Base-by-base conservation (phyloP, 1,140 invertebrate species). In the Drosophila subpulchrella region DNA sequence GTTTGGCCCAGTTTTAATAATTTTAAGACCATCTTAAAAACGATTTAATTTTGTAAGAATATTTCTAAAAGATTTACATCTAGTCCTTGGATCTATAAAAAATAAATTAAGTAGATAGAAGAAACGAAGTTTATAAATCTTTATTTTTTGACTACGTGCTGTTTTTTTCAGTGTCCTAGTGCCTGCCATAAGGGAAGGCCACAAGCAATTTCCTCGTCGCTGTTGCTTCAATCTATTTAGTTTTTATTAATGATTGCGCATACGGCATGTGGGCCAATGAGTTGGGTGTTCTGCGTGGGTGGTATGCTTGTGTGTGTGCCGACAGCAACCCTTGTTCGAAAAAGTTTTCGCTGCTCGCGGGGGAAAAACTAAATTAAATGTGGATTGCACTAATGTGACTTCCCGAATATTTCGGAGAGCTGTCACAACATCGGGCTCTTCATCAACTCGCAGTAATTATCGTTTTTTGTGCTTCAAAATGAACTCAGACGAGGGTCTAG, bases 191-290 rank as follows among this genome's bases (percentile, higher is more conserved):
- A 85, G 62, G 38, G 38, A 56, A 41, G 47, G 30, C 24, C 58
- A 53, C 53, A 24, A 8, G 12, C 44, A 20, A 53, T 36, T 3
- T 58, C 38, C 55, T 32, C 32, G 0, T 59, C 59, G 39, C 54
- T 55, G 60, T 59, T 68, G 71, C 72, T 70, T 76, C 79, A 88
- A 83, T 83, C 72, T 80, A 79, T 88, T 88, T 83, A 83, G 72
- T 79, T 83, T 77, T 74, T 88, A 88, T 88, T 88, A 88, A 88
- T 88, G 84, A 76, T 74, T 66, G 60, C 77, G 48, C 71, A 81
- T 81, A 77, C 83, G 75, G 70, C 83, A 83, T 88, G 83, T 82
- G 75, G 58, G 54, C 54, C 36, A 24, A 32, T 38, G 27, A 32
- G 50, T 3, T 20, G 32, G 32, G 32, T 36, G 34, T 27, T 24